phyloP scores from a whole-genome alignment of 2,113 vertebrate species.

The Pluvialis apricaria region DNA sequence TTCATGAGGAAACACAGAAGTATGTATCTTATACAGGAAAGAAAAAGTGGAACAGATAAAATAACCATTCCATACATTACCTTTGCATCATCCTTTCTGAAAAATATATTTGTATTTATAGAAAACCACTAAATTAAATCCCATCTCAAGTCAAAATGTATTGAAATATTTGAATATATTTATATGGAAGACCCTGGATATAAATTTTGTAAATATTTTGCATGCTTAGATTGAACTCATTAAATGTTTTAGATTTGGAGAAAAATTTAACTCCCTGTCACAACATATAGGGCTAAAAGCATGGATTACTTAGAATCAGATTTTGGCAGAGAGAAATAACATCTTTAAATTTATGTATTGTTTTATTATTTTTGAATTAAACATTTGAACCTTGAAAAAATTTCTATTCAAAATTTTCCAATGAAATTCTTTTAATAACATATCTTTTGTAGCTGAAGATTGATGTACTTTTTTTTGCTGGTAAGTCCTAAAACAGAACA shows the following conservation, averaged over 20 bases:
- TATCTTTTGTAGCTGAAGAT: not conserved
- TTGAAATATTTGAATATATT: not conserved
- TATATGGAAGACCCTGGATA: not conserved
- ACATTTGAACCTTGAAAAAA: not conserved
- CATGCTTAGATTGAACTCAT: not conserved
- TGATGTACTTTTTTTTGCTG: not conserved
- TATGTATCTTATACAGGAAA: not conserved
- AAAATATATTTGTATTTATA: not conserved
- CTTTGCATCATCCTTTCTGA: not conserved
- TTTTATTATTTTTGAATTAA: not conserved
- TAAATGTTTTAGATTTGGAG: not conserved
- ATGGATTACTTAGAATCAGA: not conserved
- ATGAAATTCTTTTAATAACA: fast-evolving
- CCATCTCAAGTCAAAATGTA: not conserved
- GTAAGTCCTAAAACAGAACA: not conserved
- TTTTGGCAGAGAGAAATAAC: not conserved
- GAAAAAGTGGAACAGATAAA: not conserved
- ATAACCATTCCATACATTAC: not conserved
- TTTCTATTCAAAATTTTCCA: not conserved
- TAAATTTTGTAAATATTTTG: not conserved
- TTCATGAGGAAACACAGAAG: not conserved
- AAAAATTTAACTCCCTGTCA: not conserved
- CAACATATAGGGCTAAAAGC: not conserved
- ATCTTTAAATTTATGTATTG: not conserved
- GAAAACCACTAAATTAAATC: not conserved